These are phyloP conservation scores for Microctenopoma stevenorrisi DNA, from an alignment of 2,797 vertebrate species.

Conservation along the genomic window DNA sequence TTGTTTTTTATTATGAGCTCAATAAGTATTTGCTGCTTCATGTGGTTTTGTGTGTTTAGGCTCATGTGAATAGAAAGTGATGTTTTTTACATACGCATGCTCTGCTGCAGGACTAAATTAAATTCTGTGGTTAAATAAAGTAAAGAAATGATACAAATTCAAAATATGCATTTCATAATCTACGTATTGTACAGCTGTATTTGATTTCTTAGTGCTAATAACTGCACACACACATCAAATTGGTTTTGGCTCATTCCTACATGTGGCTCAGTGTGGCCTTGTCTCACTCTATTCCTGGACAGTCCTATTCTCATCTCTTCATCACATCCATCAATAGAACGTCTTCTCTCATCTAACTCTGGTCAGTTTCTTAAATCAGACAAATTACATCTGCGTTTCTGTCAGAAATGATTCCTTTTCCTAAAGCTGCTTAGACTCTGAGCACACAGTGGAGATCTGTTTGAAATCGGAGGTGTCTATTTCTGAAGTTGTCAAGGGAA, in stretches of 20 bases:
- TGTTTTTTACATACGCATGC: neutral
- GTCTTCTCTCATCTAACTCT: neutral
- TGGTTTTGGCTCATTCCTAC: constrained; percentile 22
- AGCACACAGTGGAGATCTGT: neutral
- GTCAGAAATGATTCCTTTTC: constrained; percentile 3
- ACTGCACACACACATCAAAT: constrained; percentile 15
- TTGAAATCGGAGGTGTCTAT: constrained; percentile 4
- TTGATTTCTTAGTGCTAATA: too few relatives aligned
- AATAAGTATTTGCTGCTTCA: neutral
- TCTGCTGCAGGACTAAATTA: too few relatives aligned
- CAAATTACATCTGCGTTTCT: neutral
- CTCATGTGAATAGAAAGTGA: neutral
- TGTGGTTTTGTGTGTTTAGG: neutral
- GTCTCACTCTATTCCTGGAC: constrained; percentile 12
- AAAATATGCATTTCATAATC: too few relatives aligned
- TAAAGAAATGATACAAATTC: neutral
- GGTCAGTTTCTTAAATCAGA: constrained; percentile 16
- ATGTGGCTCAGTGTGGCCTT: constrained; percentile 24
- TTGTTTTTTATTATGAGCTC: too few relatives aligned
- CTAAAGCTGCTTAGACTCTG: constrained; percentile 19
- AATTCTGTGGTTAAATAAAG: neutral
- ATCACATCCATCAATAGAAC: neutral
- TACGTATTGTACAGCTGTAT: too few relatives aligned
- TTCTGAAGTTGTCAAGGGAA: constrained; percentile 23
- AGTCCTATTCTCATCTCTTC: constrained; percentile 13